Percentiles rank a stretch among this genome's conserved stretches.
phyloP scores from a whole-genome alignment of 2,888 invertebrate genomes.

The Strigamia transsilvanica region DNA sequence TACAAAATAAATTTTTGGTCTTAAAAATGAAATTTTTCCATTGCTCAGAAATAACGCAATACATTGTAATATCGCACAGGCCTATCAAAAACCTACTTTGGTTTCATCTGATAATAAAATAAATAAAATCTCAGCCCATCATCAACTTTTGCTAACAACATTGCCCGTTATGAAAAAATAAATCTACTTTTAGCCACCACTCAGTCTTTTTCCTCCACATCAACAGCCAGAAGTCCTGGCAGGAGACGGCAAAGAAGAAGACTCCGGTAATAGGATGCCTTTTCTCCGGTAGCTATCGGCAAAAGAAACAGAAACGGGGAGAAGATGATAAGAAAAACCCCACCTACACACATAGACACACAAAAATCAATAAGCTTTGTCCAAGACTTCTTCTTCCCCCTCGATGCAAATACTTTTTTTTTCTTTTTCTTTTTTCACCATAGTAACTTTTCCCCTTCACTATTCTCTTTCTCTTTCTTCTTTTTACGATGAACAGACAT shows the following conservation, averaged over 20 bases:
- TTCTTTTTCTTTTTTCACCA: conserved; percentile 1
- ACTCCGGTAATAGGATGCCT: conserved; percentile 26
- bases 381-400: conserved; percentile 14
- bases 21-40: too few species aligned
- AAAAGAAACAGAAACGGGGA: conserved; percentile 16
- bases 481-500: conserved; percentile 21
- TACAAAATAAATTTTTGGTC: too few species aligned
- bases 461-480: conserved; percentile 5
- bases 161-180: conserved; percentile 4
- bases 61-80: too few species aligned
- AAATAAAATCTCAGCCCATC: neutral
- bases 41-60: too few species aligned
- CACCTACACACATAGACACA: conserved; percentile 25
- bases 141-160: neutral
- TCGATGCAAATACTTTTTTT: conserved; percentile 21
- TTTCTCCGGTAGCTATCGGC: conserved; percentile 2
- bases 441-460: conserved; percentile 16
- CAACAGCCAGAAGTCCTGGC: conserved; percentile 10
- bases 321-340: conserved; percentile 26
- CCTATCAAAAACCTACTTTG: neutral
- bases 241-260: neutral
- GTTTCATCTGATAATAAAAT: neutral
- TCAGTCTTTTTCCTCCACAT: neutral
- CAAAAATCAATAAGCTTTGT: conserved; percentile 30
- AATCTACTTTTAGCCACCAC: conserved; percentile 25